These are phyloP conservation scores for Harmothoe impar DNA, from an alignment of 2,888 invertebrate genomes.

Conservation along the genomic window DNA sequence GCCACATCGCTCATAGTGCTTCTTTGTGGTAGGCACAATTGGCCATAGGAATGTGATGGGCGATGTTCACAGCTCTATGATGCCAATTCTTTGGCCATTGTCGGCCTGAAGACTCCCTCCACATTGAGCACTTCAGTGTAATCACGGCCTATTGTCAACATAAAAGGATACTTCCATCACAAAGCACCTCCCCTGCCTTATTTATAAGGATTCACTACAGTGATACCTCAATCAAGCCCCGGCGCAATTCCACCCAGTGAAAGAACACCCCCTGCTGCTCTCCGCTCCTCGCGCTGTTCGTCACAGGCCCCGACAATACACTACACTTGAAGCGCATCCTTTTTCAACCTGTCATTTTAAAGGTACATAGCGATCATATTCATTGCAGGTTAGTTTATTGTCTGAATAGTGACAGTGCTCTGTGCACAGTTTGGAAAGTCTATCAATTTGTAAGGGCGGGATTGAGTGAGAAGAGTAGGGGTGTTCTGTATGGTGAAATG, in stretches of 20 bases:
- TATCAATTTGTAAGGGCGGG: slow-evolving; percentile 40
- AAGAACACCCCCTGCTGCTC: not conserved
- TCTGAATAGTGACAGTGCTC: slow-evolving; percentile 25
- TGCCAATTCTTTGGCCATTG: slow-evolving; percentile 57
- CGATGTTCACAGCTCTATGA: slow-evolving; percentile 56
- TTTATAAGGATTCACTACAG: slow-evolving; percentile 45
- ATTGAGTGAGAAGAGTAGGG: not conserved
- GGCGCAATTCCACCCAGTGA: slow-evolving; percentile 30
- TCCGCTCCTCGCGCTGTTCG: not conserved
- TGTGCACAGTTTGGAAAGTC: slow-evolving; percentile 43
- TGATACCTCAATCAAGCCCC: slow-evolving; percentile 56
- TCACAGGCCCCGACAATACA: not conserved
- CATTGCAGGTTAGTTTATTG: slow-evolving; percentile 38
- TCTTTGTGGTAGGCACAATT: slow-evolving; percentile 29
- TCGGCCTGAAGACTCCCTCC: slow-evolving; percentile 32
- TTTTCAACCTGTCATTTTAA: slow-evolving; percentile 33
- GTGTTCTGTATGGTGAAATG: not conserved
- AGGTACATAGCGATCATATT: slow-evolving; percentile 46
- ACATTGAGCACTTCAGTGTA: slow-evolving; percentile 61
- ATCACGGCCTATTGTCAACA: slow-evolving; percentile 46
- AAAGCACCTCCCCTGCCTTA: slow-evolving; percentile 41
- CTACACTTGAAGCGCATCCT: not conserved
- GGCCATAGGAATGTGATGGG: slow-evolving; percentile 50
- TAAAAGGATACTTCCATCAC: slow-evolving; percentile 55
- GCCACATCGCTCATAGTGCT: slow-evolving; percentile 1